Base-by-base conservation (phyloP, 2,797 vertebrate genomes). In the Syngnathus rostellatus region DNA sequence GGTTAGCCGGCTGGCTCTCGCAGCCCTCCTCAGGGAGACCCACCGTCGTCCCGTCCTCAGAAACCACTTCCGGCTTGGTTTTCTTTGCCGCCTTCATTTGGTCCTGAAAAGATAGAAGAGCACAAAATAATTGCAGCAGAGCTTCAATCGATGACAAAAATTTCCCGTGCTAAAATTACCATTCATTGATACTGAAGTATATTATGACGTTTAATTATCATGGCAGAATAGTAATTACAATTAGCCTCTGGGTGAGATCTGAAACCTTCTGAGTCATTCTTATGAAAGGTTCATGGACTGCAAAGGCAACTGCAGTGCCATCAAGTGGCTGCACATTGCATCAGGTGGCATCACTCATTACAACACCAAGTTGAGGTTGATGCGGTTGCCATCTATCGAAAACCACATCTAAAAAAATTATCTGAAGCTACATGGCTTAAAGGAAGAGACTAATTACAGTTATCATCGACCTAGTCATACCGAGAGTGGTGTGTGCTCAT, bases 11-110 rank as follows among this genome's bases (percentile, higher is more conserved):
- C 4, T 85, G 76, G 41, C 71, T 84, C 41, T 92, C 91, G 59
- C 85, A 92, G 0, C 83, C 93, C 69, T 95, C 94, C 0, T 91
- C 93, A 48, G 92, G 85, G 0, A 90, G 86, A 59, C 92, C 85
- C 38, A 81, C 85, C 64, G 71, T 81, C 8, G 50, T 75, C 62
- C 68, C 75, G 8, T 65, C 74, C 54, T 90, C 91, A 60, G 87
- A 87, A 0, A 82, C 77, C 7, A 84, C 82, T 70, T 92, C 90
- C 48, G 86, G 89, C 73, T 94, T 93, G 58, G 92, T 80, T 66
- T 90, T 64, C 69, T 96, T 97, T 39, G 92, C 84, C 7, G 91
- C 69, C 76, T 98, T 97, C 79, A 92, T 91, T 73, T 96, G 91
- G 78, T 98, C 96, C 95, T 98, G 82, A n/a, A 38, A 59, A 63